These are phyloP conservation scores for Ciconia boyciana DNA, from an alignment of 2,113 vertebrate species.

Conservation along the genomic window DNA sequence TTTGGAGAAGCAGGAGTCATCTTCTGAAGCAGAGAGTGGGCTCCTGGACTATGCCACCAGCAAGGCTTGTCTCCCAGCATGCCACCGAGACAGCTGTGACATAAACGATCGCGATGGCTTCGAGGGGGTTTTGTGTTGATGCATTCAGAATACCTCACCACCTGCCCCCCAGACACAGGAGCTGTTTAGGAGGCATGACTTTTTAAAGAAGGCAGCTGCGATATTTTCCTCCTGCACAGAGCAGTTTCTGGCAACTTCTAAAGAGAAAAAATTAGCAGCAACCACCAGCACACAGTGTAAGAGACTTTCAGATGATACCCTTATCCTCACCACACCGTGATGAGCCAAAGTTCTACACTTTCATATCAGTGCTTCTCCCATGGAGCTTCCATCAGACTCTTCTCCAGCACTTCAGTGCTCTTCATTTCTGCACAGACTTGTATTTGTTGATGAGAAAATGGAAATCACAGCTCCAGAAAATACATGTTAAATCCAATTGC, in stretches of 20 bases:
- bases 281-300: not conserved
- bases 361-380: not conserved
- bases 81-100: not conserved
- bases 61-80: not conserved
- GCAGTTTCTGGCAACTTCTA: not conserved
- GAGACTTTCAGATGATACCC: not conserved
- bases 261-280: not conserved
- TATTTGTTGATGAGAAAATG: not conserved
- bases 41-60: not conserved
- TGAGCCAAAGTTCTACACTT: not conserved
- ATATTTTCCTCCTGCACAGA: not conserved
- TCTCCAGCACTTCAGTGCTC: not conserved
- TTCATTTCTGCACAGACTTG: not conserved
- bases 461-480: not conserved
- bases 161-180: not conserved
- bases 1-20: not conserved
- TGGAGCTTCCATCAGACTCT: not conserved
- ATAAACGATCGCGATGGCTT: not conserved
- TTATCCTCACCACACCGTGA: not conserved
- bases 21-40: not conserved
- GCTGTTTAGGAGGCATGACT: not conserved
- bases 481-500: not conserved
- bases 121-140: not conserved
- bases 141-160: not conserved
- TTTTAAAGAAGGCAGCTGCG: not conserved